Evolutionary conservation across 2,888 invertebrate species (phyloP).

Genomic region (Cacoxenus indagator): DNA sequence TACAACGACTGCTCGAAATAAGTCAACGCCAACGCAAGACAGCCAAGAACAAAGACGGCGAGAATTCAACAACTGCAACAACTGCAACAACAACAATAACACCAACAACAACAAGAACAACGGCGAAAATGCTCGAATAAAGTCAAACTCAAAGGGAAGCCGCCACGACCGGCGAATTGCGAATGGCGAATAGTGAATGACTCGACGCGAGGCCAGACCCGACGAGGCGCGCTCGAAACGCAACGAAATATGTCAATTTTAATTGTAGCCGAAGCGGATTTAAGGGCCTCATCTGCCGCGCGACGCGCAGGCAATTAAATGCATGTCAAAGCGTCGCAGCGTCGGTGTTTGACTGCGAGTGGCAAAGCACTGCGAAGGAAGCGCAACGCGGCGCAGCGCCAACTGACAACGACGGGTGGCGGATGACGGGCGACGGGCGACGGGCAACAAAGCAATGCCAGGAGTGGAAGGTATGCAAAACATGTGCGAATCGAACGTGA

Average conservation of each 20-base stretch:
- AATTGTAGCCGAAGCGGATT: slow-evolving; percentile 62
- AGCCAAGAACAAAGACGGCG: slow-evolving; percentile 52
- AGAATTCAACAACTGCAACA: slow-evolving; percentile 40
- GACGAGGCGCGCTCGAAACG: slow-evolving; percentile 39
- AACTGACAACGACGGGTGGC: too few relatives aligned
- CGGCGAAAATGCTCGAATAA: slow-evolving; percentile 35
- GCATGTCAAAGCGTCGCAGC: slow-evolving; percentile 65
- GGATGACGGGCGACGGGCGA: background rate
- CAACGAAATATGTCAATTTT: slow-evolving; percentile 67
- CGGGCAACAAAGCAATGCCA: slow-evolving; percentile 35
- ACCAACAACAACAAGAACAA: slow-evolving; percentile 44
- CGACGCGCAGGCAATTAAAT: slow-evolving; percentile 59
- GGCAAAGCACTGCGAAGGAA: background rate
- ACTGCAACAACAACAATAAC: slow-evolving; percentile 29
- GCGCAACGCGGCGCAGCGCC: too few relatives aligned
- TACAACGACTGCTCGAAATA: slow-evolving; percentile 15
- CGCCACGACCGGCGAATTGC: slow-evolving; percentile 3
- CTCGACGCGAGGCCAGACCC: slow-evolving; percentile 35
- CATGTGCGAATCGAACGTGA: slow-evolving; percentile 68
- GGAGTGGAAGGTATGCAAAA: slow-evolving; percentile 61
- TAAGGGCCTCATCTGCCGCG: slow-evolving; percentile 40
- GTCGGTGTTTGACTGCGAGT: slow-evolving; percentile 36
- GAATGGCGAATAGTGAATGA: too few relatives aligned
- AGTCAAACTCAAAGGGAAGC: slow-evolving; percentile 37
- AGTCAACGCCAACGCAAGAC: slow-evolving; percentile 51